phyloP scores from a whole-genome alignment of 2,113 vertebrate species.

The Coryphaenoides rupestris region DNA sequence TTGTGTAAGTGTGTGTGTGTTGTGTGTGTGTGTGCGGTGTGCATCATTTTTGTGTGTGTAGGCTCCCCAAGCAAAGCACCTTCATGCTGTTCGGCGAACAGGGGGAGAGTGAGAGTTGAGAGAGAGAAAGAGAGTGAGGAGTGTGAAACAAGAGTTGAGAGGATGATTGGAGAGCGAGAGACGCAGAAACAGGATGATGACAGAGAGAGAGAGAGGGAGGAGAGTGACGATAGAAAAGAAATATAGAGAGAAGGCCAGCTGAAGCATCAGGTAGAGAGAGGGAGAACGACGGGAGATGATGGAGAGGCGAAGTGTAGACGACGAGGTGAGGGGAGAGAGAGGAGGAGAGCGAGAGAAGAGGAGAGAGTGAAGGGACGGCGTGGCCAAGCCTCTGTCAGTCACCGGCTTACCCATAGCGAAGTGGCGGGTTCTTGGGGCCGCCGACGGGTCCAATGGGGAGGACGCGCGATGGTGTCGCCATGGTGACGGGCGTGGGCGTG shows the following conservation, averaged over 20 bases:
- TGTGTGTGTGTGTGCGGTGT: too few relatives aligned
- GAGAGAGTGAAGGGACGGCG: constrained; percentile 42
- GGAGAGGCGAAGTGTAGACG: not conserved
- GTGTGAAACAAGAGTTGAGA: not conserved
- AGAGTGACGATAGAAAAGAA: constrained; percentile 21
- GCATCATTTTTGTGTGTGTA: constrained; percentile 38
- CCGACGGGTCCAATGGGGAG: constrained; percentile 79
- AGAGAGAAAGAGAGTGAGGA: too few relatives aligned
- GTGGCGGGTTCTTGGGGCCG: constrained; percentile 68
- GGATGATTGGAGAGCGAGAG: not conserved
- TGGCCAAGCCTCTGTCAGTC: constrained; percentile 66
- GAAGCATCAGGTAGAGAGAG: constrained; percentile 10
- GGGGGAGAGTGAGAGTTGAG: constrained; percentile 9
- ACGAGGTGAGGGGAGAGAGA: not conserved
- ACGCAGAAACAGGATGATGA: not conserved
- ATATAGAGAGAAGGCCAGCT: constrained; percentile 30
- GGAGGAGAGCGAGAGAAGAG: constrained; percentile 3
- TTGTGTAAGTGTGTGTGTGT: too few relatives aligned
- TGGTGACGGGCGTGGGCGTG: constrained; percentile 94
- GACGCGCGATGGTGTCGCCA: constrained; percentile 86
- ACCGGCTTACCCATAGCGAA: constrained; percentile 62
- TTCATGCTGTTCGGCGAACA: constrained; percentile 58
- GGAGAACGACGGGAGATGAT: not conserved
- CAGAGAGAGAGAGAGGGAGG: constrained; percentile 11
- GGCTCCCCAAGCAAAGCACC: constrained; percentile 36